Evolutionary conservation across 2,888 invertebrate species (phyloP).

Genomic region (Calliopum simillimum): DNA sequence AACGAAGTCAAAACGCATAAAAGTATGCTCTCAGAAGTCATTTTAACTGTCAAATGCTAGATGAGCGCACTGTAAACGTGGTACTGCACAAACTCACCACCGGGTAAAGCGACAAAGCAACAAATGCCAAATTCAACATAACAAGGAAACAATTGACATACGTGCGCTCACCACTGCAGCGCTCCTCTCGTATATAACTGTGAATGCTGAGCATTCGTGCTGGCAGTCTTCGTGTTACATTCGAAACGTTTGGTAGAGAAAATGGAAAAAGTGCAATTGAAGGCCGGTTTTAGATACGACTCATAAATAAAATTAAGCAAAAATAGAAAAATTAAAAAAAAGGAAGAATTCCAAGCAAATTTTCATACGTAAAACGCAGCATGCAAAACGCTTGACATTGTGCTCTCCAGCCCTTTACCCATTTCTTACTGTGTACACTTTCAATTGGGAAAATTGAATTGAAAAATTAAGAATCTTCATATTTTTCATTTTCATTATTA

Average conservation of each 20-base stretch:
- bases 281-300: neutral
- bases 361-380: too few relatives aligned
- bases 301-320: too few relatives aligned
- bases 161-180: neutral
- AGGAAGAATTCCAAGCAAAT: too few relatives aligned
- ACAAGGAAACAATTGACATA: neutral
- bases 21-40: neutral
- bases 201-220: slow-evolving; percentile 15
- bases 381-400: too few relatives aligned
- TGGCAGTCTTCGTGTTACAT: slow-evolving; percentile 30
- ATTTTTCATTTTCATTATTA: too few relatives aligned
- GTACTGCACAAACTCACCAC: slow-evolving; percentile 24
- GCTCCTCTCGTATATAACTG: slow-evolving; percentile 30
- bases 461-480: too few relatives aligned
- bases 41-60: slow-evolving; percentile 3
- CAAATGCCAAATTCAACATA: neutral
- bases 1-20: neutral
- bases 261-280: neutral
- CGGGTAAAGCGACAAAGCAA: neutral
- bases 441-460: too few relatives aligned
- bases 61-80: too few relatives aligned
- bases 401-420: too few relatives aligned
- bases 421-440: too few relatives aligned
- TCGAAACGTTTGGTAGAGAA: slow-evolving; percentile 19
- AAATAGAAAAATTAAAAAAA: too few relatives aligned